A percentile compares a stretch with the other conserved stretches of the same genome.
These are phyloP conservation scores for Aeoliscus strigatus DNA, from an alignment of 2,797 vertebrate genomes.

Conservation along the genomic window DNA sequence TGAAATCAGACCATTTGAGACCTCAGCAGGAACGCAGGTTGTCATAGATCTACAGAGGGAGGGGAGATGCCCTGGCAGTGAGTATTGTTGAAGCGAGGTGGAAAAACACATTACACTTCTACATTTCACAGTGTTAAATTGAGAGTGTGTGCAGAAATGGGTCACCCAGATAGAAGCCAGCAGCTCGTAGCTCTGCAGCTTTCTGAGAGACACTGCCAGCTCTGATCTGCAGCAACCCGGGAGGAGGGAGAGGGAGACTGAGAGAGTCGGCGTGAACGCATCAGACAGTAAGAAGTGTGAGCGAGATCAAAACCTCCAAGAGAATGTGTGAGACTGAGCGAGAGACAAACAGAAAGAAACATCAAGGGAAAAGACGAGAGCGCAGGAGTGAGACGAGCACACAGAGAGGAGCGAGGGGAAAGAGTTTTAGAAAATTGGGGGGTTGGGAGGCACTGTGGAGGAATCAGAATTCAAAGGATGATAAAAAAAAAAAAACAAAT, in stretches of 20 bases:
- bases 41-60: too few relatives aligned
- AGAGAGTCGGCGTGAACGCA: slow-evolving; percentile 9
- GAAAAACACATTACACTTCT: slow-evolving; percentile 20
- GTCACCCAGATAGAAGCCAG: slow-evolving; percentile 68
- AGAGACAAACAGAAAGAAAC: slow-evolving; percentile 38
- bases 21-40: too few relatives aligned
- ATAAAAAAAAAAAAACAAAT: too few relatives aligned
- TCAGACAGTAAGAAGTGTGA: too few relatives aligned
- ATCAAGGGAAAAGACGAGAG: slow-evolving; percentile 26
- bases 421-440: slow-evolving; percentile 33
- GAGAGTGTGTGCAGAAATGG: slow-evolving; percentile 60
- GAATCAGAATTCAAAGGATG: slow-evolving; percentile 50
- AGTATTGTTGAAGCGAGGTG: slow-evolving; percentile 13
- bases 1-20: too few relatives aligned
- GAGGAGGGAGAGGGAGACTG: too few relatives aligned
- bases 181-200: slow-evolving; percentile 45
- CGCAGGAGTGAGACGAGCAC: slow-evolving; percentile 7
- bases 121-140: slow-evolving; percentile 38
- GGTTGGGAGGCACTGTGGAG: slow-evolving; percentile 32
- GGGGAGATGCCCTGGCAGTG: too few relatives aligned
- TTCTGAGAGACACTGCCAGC: slow-evolving; percentile 41
- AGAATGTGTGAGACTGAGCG: slow-evolving; percentile 28
- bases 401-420: slow-evolving; percentile 7
- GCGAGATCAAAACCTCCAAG: too few relatives aligned
- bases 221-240: slow-evolving; percentile 40